A percentile compares a stretch with the other conserved stretches of the same genome.
Conservation (phyloP, 2,888 invertebrate genomes). For the Macrophya alboannulata region DNA sequence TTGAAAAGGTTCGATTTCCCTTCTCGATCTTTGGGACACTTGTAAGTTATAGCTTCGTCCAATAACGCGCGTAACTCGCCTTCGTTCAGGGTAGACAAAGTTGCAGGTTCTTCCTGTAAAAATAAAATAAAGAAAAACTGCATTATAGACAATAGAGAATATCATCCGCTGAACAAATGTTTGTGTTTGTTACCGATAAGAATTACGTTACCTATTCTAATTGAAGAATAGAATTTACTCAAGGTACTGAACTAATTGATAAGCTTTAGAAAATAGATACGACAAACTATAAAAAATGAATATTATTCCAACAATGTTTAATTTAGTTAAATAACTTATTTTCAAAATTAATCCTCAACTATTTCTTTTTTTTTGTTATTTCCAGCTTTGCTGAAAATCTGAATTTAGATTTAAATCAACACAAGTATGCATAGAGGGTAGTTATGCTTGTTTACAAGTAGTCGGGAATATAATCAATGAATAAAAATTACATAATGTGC, state of each 20-base stretch:
- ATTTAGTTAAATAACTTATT: not conserved
- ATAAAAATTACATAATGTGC: not conserved
- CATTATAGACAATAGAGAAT: not conserved
- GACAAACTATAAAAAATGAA: not conserved
- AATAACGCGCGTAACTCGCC: conserved; percentile 88
- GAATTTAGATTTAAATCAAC: not conserved
- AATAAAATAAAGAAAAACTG: conserved; percentile 63
- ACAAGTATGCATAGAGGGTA: not conserved
- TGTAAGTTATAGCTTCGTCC: conserved; percentile 93
- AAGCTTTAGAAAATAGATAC: not conserved
- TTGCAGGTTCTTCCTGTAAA: conserved; percentile 77
- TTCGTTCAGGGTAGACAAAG: conserved; percentile 86
- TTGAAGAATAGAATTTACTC: not conserved
- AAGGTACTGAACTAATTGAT: not conserved
- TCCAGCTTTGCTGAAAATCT: not conserved
- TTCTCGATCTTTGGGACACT: conserved; percentile 92
- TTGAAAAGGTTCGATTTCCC: conserved; percentile 92
- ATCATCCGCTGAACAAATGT: not conserved
- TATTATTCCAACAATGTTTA: not conserved
- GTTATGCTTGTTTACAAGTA: not conserved
- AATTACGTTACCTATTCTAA: conserved; percentile 24
- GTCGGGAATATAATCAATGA: not conserved
- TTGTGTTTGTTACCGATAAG: not conserved
- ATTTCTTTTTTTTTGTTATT: not conserved
- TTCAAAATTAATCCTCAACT: not conserved